Evolutionary conservation across 2,888 invertebrate genomes (phyloP), one percentile per base, ranked within the genome.

Genomic region (Asteroscopus sphinx): DNA sequence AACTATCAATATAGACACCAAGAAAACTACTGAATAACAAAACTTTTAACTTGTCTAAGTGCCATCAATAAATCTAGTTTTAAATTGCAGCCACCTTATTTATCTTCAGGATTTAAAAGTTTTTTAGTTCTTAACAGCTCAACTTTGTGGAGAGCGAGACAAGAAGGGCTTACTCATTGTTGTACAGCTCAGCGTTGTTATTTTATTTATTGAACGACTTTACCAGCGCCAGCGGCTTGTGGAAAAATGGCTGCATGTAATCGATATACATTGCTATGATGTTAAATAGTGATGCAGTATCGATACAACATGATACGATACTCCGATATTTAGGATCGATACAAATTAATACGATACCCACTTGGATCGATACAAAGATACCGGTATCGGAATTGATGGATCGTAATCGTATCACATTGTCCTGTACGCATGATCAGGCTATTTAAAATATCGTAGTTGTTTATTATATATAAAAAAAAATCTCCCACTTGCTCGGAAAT

Each of bases 61-160:
- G 47, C 17, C 35, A 49, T 56, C 36, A 56, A 53, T 55, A 39
- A 56, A 9, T 32, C 37, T 32, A 42, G 35, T 70, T 73, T 66
- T 37, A 67, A 74, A 74, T 65, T 55, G 51, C 58, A 47, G 17
- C 47, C 30, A 30, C 26, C 42, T 57, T 69, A 72, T 71, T 69
- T 72, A 70, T 67, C 55, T 39, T 39, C 17, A 15, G 28, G 47
- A 56, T 56, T 48, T 42, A 21, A 7, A 51, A 62, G 55, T 70
- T 64, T 70, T 64, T 53, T 33, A 54, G 57, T 58, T 69, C 13
- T 46, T 51, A 64, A 56, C 64, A 42, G 45, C 47, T 41, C 21
- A 42, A 47, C 54, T 66, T 42, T 35, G 26, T 56, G 46, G 46
- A 40, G 25, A 3, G 15, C 51, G 49, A 65, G 40, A 15, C n/a